A percentile compares a stretch with the other conserved stretches of the same genome.
Conservation (phyloP, 2,113 vertebrate genomes). For the Odontesthes bonariensis region DNA sequence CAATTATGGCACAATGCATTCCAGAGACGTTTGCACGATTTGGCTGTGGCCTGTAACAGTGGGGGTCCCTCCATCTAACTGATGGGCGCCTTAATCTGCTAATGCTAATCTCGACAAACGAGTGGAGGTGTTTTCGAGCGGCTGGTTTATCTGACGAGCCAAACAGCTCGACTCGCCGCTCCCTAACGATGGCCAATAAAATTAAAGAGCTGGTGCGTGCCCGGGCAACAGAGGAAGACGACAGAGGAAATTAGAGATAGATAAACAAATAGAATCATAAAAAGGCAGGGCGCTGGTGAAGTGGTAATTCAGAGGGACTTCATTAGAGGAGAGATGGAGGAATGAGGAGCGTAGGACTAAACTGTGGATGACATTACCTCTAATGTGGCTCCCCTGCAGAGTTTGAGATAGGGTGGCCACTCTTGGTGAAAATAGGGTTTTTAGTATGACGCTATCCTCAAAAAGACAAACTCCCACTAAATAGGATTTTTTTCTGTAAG, state of each 20-base stretch:
- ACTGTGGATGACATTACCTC: slow-evolving; percentile 83
- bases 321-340: slow-evolving; percentile 81
- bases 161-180: slow-evolving; percentile 81
- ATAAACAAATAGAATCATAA: slow-evolving; percentile 88
- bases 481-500: slow-evolving; percentile 78
- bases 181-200: slow-evolving; percentile 87
- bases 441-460: slow-evolving; percentile 75
- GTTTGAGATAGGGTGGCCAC: slow-evolving; percentile 81
- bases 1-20: slow-evolving; percentile 97
- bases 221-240: slow-evolving; percentile 62
- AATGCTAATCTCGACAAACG: slow-evolving; percentile 98
- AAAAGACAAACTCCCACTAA: slow-evolving; percentile 76
- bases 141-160: slow-evolving; percentile 69
- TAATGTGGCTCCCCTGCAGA: slow-evolving; percentile 82
- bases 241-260: slow-evolving; percentile 80
- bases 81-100: slow-evolving; percentile 99
- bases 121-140: slow-evolving; percentile 79
- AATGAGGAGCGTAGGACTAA: slow-evolving; percentile 73
- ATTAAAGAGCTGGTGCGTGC: slow-evolving; percentile 73
- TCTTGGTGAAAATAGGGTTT: slow-evolving; percentile 74
- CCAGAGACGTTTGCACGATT: slow-evolving; percentile 96
- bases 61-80: slow-evolving; percentile 89
- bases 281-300: slow-evolving; percentile 79
- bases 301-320: slow-evolving; percentile 84
- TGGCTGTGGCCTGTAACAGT: slow-evolving; percentile 86